Evolutionary conservation across 1,140 invertebrate genomes (phyloP).

Genomic region (Tetragnatha versicolor): DNA sequence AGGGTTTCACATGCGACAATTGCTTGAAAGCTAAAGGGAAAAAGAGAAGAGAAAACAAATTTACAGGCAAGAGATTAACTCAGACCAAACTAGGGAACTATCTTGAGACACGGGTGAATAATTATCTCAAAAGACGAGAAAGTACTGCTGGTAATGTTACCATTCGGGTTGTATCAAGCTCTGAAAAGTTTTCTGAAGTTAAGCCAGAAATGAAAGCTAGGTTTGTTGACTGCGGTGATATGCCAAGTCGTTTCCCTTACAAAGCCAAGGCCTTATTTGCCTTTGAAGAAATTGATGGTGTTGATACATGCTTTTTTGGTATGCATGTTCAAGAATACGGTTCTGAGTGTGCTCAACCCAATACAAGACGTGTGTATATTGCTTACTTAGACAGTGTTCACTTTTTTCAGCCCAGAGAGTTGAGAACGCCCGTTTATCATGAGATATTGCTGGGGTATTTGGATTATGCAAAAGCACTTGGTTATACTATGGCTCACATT

Average conservation of each 20-base stretch:
- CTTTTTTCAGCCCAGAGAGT: conserved; percentile 96
- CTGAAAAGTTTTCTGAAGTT: conserved; percentile 97
- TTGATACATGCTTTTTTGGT: conserved; percentile 72
- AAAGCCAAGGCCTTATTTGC: conserved; percentile 70
- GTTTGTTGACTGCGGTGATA: conserved; percentile 43
- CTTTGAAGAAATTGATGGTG: conserved; percentile 70
- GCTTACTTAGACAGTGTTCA: conserved; percentile 99
- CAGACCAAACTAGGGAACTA: conserved; percentile 93
- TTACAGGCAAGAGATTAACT: conserved; percentile 88
- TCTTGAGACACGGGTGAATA: conserved; percentile 97
- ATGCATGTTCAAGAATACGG: conserved; percentile 73
- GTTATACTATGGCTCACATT: conserved; percentile 99
- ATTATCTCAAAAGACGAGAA: conserved; percentile 96
- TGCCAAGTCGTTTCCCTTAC: conserved; percentile 63
- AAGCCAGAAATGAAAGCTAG: conserved; percentile 90
- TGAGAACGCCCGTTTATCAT: conserved; percentile 97
- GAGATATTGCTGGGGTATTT: conserved; percentile 98
- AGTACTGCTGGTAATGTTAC: conserved; percentile 96
- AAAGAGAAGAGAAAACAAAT: conserved; percentile 97
- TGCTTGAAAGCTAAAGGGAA: conserved; percentile 89
- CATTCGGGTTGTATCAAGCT: conserved; percentile 96
- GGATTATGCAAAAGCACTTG: conserved; percentile 96
- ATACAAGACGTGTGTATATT: conserved; percentile 86
- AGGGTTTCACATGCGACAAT: conserved; percentile 92
- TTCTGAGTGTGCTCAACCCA: conserved; percentile 59